These are phyloP conservation scores for Dissostichus mawsoni DNA, from an alignment of 2,113 vertebrate genomes.

Conservation along the genomic window DNA sequence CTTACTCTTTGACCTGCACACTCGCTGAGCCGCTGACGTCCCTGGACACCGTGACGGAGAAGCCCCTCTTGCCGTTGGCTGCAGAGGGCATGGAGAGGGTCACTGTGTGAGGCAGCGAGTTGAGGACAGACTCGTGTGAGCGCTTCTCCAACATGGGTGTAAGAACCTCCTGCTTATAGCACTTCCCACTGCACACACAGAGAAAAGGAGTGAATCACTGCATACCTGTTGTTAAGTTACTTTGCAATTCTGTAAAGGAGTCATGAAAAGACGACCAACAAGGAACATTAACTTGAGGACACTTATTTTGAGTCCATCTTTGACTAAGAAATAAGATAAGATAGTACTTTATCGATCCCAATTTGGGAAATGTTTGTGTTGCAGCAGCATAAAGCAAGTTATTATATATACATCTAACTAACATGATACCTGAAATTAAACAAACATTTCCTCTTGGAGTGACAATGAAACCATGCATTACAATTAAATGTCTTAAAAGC, in stretches of 20 bases:
- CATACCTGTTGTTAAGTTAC: not conserved
- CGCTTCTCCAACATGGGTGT: slow-evolving; percentile 94
- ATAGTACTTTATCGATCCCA: too few relatives aligned
- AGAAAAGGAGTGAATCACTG: slow-evolving; percentile 4
- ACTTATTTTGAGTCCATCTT: too few relatives aligned
- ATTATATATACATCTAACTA: too few relatives aligned
- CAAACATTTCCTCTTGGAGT: not conserved
- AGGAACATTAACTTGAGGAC: not conserved
- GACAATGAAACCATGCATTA: not conserved
- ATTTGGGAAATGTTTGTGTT: too few relatives aligned
- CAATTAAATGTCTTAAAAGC: not conserved
- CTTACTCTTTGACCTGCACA: slow-evolving; percentile 97
- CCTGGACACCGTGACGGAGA: slow-evolving; percentile 90
- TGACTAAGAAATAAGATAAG: not conserved
- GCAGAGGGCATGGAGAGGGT: slow-evolving; percentile 95
- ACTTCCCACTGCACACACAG: slow-evolving; percentile 88
- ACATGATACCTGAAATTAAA: not conserved
- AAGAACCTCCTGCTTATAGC: slow-evolving; percentile 94
- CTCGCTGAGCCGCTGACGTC: slow-evolving; percentile 87
- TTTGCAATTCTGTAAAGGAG: too few relatives aligned
- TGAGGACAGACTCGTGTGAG: slow-evolving; percentile 88
- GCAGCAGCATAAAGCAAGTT: too few relatives aligned
- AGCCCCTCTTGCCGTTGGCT: slow-evolving; percentile 90
- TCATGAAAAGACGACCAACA: not conserved
- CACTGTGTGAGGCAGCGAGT: slow-evolving; percentile 93